Evolutionary conservation across 2,888 invertebrate genomes (phyloP).

Genomic region (Ormyrus pomaceus): DNA sequence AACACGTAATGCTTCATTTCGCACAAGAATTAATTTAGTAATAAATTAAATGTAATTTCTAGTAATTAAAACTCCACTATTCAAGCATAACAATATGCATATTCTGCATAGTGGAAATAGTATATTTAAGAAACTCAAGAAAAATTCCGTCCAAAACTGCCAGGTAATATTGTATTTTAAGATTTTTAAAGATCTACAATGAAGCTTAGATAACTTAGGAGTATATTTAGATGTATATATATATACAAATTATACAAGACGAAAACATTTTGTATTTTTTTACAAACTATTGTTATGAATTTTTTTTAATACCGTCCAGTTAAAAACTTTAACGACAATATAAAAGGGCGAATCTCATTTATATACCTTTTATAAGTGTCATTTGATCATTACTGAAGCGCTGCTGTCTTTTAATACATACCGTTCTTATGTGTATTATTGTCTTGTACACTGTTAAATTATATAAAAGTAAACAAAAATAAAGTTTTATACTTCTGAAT

Average conservation of each 20-base stretch:
- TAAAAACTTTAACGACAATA: conserved; percentile 5
- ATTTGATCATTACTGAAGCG: too few relatives aligned
- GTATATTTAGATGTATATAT: conserved; percentile 3
- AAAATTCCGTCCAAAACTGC: conserved; percentile 54
- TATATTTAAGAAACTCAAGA: conserved; percentile 29
- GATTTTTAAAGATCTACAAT: conserved; percentile 33
- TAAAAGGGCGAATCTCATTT: conserved; percentile 8
- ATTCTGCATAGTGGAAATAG: conserved; percentile 3
- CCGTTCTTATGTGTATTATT: conserved; percentile 18
- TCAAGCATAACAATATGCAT: conserved; percentile 1
- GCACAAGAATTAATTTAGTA: conserved; percentile 22
- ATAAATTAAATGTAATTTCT: conserved; percentile 17
- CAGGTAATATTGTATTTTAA: conserved; percentile 41
- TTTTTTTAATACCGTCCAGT: conserved; percentile 39
- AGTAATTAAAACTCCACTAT: background rate
- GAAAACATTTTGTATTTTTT: conserved; percentile 21
- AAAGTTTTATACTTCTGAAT: conserved; percentile 39
- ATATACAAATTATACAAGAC: too few relatives aligned
- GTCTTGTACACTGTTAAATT: conserved; percentile 44
- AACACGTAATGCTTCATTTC: conserved; percentile 7
- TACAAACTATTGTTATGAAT: conserved; percentile 13
- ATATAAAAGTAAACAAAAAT: conserved; percentile 23
- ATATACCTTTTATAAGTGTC: background rate
- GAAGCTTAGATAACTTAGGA: background rate
- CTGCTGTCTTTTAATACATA: conserved; percentile 2